Base-by-base conservation (phyloP, 2,113 vertebrate species). In the Caloenas nicobarica region DNA sequence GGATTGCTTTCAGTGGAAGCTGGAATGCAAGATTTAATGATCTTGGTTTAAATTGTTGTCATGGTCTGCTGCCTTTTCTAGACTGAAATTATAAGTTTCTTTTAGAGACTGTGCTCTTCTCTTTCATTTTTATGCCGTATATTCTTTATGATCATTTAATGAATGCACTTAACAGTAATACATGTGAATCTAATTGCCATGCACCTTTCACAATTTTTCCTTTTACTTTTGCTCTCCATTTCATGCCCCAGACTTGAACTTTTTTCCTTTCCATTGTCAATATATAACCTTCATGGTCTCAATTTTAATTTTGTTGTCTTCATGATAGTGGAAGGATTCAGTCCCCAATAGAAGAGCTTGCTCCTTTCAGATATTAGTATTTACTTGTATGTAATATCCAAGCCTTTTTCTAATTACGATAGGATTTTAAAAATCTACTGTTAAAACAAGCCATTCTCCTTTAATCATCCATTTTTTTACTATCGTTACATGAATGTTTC, bases 71-170 rank as follows among this genome's bases (percentile, higher is more conserved):
- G 91, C 71, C 93, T 96, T 82, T 77, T n/a, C 31, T 29, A 29
- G 34, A 61, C n/a, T 76, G 81, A 73, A 89, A 89, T 93, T 65
- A 96, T 82, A 46, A 16, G 36, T 29, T 92, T 85, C 58, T 87
- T 18, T 82, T 92, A 65, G 66, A 57, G 36, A 53, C 46, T 70
- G 11, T 74, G 68, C 38, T 91, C 40, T 46, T 91, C 83, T 84
- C 51, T 89, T 85, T 89, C 73, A 61, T 92, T 95, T 93, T 94
- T 65, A 58, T 81, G 38, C 48, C 48, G 48, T 92, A 54, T 92
- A 94, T 92, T 80, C 94, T 92, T 95, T 89, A 96, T 92, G 74
- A 94, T 81, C 89, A 50, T 82, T 89, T 96, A 95, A 91, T 94
- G 91, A 95, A 89, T 62, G 62, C 62, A 81, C 54, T 96, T 92